phyloP scores from a whole-genome alignment of 2,797 vertebrate genomes.

The Periparus ater region DNA sequence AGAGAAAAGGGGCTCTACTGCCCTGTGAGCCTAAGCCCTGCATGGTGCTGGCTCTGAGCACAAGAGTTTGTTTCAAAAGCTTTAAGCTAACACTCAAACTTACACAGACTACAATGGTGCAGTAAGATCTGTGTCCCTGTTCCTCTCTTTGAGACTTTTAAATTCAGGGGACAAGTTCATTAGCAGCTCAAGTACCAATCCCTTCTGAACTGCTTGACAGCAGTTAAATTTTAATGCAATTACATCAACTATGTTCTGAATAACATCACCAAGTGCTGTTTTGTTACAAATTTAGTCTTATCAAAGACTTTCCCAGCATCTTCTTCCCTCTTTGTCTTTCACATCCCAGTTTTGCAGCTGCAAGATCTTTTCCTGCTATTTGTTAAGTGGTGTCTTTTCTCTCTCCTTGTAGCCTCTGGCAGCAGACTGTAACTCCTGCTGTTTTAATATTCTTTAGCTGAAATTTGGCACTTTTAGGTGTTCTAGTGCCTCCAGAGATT shows the following conservation, averaged over 20 bases:
- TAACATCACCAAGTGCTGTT: background rate
- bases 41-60: background rate
- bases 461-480: background rate
- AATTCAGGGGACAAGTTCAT: background rate
- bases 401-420: background rate
- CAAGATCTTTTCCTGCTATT: background rate
- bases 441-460: background rate
- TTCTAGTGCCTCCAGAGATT: background rate
- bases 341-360: background rate
- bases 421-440: background rate
- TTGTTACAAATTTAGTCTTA: background rate
- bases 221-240: background rate
- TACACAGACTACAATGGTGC: background rate
- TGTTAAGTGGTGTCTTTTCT: background rate
- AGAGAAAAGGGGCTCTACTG: slow-evolving; percentile 1
- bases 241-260: background rate
- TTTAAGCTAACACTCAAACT: background rate
- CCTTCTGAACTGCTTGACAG: background rate
- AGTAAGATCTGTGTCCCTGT: background rate
- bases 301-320: background rate
- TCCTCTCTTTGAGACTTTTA: background rate
- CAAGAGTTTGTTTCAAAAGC: background rate
- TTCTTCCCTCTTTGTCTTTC: background rate
- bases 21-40: background rate
- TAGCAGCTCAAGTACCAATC: background rate